Conservation (phyloP, 2,113 vertebrate genomes). For the Serilophus lunatus region DNA sequence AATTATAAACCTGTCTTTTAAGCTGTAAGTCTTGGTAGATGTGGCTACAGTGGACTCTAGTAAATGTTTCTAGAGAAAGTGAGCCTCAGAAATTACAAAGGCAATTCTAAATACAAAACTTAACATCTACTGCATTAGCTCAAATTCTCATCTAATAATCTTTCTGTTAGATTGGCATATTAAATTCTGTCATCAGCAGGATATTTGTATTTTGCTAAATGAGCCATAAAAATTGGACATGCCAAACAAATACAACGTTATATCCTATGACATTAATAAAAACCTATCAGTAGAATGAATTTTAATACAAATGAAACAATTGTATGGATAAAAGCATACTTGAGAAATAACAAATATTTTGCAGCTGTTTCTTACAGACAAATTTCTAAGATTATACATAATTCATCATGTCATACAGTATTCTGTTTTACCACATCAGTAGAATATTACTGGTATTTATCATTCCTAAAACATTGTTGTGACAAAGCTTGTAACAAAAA, state of each 20-base stretch:
- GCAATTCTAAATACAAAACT: not conserved
- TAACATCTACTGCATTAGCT: not conserved
- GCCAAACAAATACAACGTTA: not conserved
- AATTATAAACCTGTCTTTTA: not conserved
- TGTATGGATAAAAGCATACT: not conserved
- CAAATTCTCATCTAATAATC: slow-evolving; percentile 29
- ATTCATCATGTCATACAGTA: not conserved
- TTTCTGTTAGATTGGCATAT: not conserved
- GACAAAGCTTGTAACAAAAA: not conserved
- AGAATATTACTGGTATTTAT: not conserved
- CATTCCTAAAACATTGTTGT: not conserved
- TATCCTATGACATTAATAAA: not conserved
- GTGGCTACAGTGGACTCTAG: not conserved
- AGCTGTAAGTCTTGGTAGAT: not conserved
- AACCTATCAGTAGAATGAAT: not conserved
- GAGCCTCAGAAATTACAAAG: not conserved
- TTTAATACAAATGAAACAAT: not conserved
- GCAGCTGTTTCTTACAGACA: not conserved
- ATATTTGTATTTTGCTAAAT: slow-evolving; percentile 24
- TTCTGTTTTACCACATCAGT: not conserved
- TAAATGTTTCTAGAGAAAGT: not conserved
- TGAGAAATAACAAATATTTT: slow-evolving; percentile 1
- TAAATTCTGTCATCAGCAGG: slow-evolving; percentile 1
- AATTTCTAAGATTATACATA: not conserved
- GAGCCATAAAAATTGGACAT: not conserved